Percentiles rank a stretch among this genome's conserved stretches.
Conservation (phyloP, 2,888 invertebrate genomes). For the Folsomia candida region DNA sequence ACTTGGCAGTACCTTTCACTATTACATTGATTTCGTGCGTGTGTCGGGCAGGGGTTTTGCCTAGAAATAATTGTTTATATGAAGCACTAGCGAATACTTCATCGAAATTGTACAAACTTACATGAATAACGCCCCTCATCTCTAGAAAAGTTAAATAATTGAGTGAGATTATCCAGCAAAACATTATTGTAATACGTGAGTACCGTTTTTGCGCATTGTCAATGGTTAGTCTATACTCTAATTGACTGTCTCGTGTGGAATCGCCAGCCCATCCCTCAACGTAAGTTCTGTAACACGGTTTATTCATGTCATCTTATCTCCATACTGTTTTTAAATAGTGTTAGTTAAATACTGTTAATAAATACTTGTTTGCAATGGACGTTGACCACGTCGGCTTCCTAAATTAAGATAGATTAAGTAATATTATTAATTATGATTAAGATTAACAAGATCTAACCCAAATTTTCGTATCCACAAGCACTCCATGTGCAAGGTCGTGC, state of each 20-base stretch:
- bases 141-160: too few relatives aligned
- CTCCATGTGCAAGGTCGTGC: conserved; percentile 81
- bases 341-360: neutral
- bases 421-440: neutral
- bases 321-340: too few relatives aligned
- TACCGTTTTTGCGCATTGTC: conserved; percentile 65
- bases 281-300: too few relatives aligned
- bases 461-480: conserved; percentile 82
- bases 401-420: neutral
- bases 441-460: too few relatives aligned
- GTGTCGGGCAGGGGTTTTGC: conserved; percentile 79
- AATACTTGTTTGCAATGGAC: conserved; percentile 31
- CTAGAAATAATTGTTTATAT: too few relatives aligned
- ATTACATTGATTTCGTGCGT: conserved; percentile 76
- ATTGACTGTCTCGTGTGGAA: conserved; percentile 71
- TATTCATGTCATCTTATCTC: too few relatives aligned
- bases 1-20: too few relatives aligned
- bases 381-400: conserved; percentile 80
- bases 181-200: too few relatives aligned
- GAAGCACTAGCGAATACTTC: conserved; percentile 79
- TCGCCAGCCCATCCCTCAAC: conserved; percentile 80
- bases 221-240: conserved; percentile 79
- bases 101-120: too few relatives aligned
- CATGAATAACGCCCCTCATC: too few relatives aligned
- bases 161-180: too few relatives aligned